These are phyloP conservation scores for Ostrea denselamellosa DNA, from an alignment of 1,140 invertebrate species.

Conservation along the genomic window DNA sequence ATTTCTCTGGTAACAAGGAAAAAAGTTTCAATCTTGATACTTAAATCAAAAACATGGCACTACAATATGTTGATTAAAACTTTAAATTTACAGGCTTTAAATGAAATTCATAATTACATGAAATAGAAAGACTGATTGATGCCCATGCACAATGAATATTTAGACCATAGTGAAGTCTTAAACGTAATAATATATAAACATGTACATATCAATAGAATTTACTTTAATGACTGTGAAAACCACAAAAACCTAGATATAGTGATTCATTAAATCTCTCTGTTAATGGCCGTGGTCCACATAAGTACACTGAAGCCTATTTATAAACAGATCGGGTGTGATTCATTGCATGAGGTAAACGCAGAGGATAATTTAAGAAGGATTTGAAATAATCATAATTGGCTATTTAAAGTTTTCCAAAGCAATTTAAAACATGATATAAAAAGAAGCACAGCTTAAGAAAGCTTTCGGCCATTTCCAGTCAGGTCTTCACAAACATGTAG, in stretches of 20 bases:
- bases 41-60: neutral
- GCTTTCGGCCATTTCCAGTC: neutral
- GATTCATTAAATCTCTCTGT: neutral
- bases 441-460: slow-evolving; percentile 3
- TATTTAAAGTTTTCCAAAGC: neutral
- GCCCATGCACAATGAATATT: too few species aligned
- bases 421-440: neutral
- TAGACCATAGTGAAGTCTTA: neutral
- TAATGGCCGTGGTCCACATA: neutral
- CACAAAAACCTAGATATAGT: too few species aligned
- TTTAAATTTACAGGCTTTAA: too few species aligned
- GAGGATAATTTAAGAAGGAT: neutral
- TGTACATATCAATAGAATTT: too few species aligned
- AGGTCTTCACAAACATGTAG: neutral
- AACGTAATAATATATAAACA: neutral
- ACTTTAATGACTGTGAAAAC: too few species aligned
- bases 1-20: too few species aligned
- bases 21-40: too few species aligned
- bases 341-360: neutral
- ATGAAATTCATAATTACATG: too few species aligned
- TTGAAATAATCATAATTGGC: slow-evolving; percentile 23
- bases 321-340: slow-evolving; percentile 2
- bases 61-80: too few species aligned
- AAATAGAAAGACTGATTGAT: too few species aligned
- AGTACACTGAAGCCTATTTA: neutral